phyloP scores from a whole-genome alignment of 2,797 vertebrate genomes.

The Cryptoblepharus egeriae region DNA sequence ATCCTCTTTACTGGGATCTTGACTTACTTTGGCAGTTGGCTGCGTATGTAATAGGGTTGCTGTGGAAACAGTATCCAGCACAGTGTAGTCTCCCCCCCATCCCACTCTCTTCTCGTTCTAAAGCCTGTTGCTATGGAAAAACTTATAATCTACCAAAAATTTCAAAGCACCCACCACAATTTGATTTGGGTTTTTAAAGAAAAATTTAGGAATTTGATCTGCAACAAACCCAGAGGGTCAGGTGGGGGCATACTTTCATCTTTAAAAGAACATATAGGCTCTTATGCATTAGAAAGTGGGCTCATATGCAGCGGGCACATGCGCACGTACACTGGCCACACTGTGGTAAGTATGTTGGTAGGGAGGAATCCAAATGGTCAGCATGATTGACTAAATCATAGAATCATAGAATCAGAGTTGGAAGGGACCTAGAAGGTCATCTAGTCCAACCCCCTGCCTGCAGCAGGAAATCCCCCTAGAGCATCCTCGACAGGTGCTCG shows the following conservation, averaged over 20 bases:
- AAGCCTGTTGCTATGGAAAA: constrained; percentile 70
- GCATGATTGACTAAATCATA: no score
- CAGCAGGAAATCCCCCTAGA: no score
- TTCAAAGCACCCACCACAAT: constrained; percentile 34
- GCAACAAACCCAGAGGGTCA: background rate
- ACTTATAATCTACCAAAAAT: constrained; percentile 65
- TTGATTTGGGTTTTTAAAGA: constrained; percentile 35
- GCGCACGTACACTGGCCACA: no score
- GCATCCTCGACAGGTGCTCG: no score
- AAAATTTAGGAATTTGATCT: constrained; percentile 13
- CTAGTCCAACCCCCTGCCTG: no score
- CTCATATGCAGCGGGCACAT: no score
- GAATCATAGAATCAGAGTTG: no score
- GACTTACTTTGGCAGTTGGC: constrained; percentile 75
- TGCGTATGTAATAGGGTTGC: constrained; percentile 73
- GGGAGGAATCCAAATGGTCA: no score
- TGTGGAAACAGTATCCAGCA: constrained; percentile 72
- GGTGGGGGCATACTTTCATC: constrained; percentile 35
- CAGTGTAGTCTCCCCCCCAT: constrained; percentile 61
- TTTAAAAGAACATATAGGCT: constrained; percentile 26
- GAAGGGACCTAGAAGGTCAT: no score
- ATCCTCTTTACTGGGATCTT: constrained; percentile 63
- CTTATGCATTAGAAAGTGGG: no score
- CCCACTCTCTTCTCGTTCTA: constrained; percentile 63
- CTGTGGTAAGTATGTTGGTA: no score